phyloP scores from a whole-genome alignment of 2,888 invertebrate genomes.

The Callyntrura sp. region DNA sequence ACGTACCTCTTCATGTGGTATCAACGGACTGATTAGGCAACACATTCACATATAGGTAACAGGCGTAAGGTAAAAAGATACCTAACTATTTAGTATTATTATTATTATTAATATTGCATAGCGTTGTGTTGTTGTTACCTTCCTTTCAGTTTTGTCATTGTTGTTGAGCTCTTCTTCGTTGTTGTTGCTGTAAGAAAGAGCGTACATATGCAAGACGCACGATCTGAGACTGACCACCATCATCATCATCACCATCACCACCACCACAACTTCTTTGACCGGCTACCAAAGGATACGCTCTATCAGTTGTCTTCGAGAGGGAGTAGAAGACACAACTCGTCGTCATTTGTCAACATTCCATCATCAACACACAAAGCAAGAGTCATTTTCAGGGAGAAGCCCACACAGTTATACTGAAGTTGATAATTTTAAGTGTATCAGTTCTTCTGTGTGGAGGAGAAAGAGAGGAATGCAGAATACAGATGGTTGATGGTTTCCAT shows the following conservation, averaged over 20 bases:
- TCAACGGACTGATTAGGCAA: constrained; percentile 21
- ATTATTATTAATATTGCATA: neutral
- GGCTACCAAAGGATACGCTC: constrained; percentile 52
- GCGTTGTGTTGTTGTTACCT: neutral
- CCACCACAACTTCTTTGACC: constrained; percentile 49
- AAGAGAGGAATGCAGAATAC: constrained; percentile 7
- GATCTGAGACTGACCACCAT: constrained; percentile 23
- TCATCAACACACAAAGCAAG: neutral
- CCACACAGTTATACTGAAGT: constrained; percentile 15
- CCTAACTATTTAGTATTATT: constrained; percentile 12
- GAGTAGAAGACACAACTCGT: constrained; percentile 66
- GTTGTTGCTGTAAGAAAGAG: neutral
- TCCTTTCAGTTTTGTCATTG: constrained; percentile 49
- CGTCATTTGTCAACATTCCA: constrained; percentile 55
- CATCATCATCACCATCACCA: constrained; percentile 28
- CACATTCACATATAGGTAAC: neutral
- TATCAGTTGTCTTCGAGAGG: constrained; percentile 67
- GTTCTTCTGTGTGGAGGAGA: neutral
- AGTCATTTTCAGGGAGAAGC: constrained; percentile 3
- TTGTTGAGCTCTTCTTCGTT: constrained; percentile 28
- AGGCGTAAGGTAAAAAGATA: neutral
- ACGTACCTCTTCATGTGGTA: constrained; percentile 6
- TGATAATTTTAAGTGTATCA: constrained; percentile 5
- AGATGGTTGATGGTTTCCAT: neutral
- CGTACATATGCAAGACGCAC: neutral